These are phyloP conservation scores for Pelagia noctiluca DNA, from an alignment of 30 jellyfish, hydroid and myxozoan genomes.

Conservation along the genomic window DNA sequence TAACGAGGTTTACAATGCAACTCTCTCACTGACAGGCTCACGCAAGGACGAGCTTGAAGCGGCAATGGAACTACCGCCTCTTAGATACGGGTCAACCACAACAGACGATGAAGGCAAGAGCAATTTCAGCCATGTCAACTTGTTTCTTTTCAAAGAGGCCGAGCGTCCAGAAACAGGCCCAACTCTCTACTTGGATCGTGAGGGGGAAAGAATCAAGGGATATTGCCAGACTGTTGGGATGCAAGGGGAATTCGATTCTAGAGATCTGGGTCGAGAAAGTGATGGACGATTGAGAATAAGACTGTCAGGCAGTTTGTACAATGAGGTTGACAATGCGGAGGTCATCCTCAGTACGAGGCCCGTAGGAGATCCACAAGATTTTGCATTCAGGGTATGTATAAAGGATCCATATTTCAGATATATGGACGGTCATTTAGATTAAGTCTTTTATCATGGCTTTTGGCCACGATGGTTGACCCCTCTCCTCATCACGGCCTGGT, in stretches of 20 bases:
- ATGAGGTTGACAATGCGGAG: slow-evolving; percentile 29
- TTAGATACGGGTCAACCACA: slow-evolving; percentile 23
- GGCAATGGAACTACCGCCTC: slow-evolving; percentile 9
- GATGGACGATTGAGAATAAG: neutral
- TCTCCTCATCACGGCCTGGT: neutral
- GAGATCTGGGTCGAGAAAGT: neutral
- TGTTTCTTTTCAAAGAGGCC: slow-evolving; percentile 17
- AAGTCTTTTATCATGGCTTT: neutral
- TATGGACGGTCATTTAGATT: too few relatives aligned
- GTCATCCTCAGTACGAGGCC: slow-evolving; percentile 6
- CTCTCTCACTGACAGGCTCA: neutral
- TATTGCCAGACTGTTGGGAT: slow-evolving; percentile 39
- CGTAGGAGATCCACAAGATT: neutral
- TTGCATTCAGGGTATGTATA: slow-evolving; percentile 1
- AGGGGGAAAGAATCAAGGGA: slow-evolving; percentile 1
- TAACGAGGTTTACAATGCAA: slow-evolving; percentile 23
- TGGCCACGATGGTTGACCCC: neutral
- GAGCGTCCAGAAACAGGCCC: slow-evolving; percentile 56
- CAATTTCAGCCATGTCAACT: slow-evolving; percentile 24
- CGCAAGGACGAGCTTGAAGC: slow-evolving; percentile 15
- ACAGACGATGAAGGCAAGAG: slow-evolving; percentile 9
- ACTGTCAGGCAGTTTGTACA: slow-evolving; percentile 7
- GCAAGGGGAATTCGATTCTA: slow-evolving; percentile 7
- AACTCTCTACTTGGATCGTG: neutral
- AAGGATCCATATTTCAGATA: too few relatives aligned